A percentile compares a stretch with the other conserved stretches of the same genome.
phyloP scores from a whole-genome alignment of 2,888 invertebrate species.

The Agrotis clavis region DNA sequence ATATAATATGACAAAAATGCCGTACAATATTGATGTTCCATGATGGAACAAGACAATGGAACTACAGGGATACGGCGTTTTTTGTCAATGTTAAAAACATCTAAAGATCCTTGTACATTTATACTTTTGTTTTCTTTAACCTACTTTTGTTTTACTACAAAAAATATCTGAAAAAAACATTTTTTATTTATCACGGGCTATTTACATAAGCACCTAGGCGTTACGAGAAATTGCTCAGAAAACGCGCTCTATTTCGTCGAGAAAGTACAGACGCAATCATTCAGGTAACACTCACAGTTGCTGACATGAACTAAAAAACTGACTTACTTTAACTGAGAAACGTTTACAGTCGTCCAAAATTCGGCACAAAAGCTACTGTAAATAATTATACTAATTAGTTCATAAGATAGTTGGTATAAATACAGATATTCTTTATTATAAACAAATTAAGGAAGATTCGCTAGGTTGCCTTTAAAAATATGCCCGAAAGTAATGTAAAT shows the following conservation, averaged over 20 bases:
- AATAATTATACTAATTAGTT: conserved; percentile 13
- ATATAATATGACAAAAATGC: no score
- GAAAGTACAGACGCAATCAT: conserved; percentile 18
- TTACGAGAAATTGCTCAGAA: conserved; percentile 19
- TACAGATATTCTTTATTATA: no score
- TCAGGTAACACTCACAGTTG: conserved; percentile 1
- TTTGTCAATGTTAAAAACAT: no score
- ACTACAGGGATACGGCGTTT: no score
- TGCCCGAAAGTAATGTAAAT: no score
- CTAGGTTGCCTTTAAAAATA: no score
- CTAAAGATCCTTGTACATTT: no score
- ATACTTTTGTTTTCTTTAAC: no score
- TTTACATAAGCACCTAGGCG: conserved; percentile 29
- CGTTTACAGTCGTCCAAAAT: not conserved
- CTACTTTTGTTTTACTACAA: not conserved
- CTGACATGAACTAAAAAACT: conserved; percentile 7
- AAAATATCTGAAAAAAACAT: conserved; percentile 8
- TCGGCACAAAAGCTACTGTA: not conserved
- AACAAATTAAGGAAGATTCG: no score
- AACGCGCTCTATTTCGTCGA: not conserved
- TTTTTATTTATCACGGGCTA: conserved; percentile 20
- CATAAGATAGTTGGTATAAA: no score
- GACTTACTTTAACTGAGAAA: conserved; percentile 10
- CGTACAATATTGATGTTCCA: no score
- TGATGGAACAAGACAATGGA: no score